Evolutionary conservation across 1,140 invertebrate species (phyloP).

Genomic region (Sminthurides bifidus): DNA sequence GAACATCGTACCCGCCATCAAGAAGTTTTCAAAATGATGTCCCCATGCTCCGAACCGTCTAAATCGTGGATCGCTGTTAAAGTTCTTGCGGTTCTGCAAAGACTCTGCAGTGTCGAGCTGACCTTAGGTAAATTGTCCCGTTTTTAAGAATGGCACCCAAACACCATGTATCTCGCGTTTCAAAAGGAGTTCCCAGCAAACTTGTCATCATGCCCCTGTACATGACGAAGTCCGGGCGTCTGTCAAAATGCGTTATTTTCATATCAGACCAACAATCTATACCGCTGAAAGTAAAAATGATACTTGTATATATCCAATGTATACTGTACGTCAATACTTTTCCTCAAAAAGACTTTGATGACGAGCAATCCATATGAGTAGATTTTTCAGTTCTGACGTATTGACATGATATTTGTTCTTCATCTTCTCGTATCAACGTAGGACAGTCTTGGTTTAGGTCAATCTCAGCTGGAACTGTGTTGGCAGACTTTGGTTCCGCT

Average conservation of each 20-base stretch:
- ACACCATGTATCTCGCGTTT: slow-evolving; percentile 23
- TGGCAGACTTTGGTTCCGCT: not conserved
- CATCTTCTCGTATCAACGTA: not conserved
- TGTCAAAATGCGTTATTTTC: not conserved
- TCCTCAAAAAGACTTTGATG: slow-evolving; percentile 22
- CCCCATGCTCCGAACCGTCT: slow-evolving; percentile 19
- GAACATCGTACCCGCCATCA: slow-evolving; percentile 20
- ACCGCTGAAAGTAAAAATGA: not conserved
- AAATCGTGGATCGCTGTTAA: slow-evolving; percentile 8
- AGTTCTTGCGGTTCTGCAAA: slow-evolving; percentile 12
- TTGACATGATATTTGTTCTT: slow-evolving; percentile 8
- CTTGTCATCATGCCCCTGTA: slow-evolving; percentile 26
- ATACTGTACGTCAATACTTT: slow-evolving; percentile 11
- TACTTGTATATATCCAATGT: not conserved
- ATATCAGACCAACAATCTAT: too few species aligned
- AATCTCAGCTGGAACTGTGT: slow-evolving; percentile 15
- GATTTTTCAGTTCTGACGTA: slow-evolving; percentile 25
- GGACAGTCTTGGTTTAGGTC: slow-evolving; percentile 15
- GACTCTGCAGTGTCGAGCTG: slow-evolving; percentile 20
- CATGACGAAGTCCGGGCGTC: slow-evolving; percentile 27
- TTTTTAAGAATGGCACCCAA: slow-evolving; percentile 28
- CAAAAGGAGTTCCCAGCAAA: slow-evolving; percentile 24
- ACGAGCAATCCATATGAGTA: slow-evolving; percentile 20
- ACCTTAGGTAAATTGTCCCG: slow-evolving; percentile 28
- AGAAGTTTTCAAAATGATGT: slow-evolving; percentile 27